phyloP scores from a whole-genome alignment of 2,113 vertebrate genomes.

The Calcarius ornatus region DNA sequence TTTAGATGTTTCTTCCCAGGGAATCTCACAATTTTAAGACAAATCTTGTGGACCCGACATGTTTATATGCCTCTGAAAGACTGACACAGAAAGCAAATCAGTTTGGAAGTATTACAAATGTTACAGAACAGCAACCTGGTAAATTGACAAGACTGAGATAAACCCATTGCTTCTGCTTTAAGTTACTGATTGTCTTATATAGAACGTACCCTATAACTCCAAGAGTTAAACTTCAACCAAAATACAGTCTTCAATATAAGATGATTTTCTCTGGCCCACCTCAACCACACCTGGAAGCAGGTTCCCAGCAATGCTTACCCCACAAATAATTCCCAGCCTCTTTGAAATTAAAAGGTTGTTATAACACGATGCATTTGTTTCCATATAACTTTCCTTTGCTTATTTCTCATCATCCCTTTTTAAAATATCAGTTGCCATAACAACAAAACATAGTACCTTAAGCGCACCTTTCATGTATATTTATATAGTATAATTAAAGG shows the following conservation, averaged over 20 bases:
- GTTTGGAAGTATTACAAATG: neutral
- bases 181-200: neutral
- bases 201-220: neutral
- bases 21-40: neutral
- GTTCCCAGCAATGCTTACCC: neutral
- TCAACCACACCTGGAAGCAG: neutral
- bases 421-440: slow-evolving; percentile 43
- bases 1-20: neutral
- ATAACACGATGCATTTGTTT: neutral
- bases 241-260: neutral
- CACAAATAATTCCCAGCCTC: neutral
- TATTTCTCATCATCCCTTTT: neutral
- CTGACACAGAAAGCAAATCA: neutral
- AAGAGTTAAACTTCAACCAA: neutral
- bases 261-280: neutral
- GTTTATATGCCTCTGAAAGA: neutral
- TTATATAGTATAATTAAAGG: neutral
- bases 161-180: neutral
- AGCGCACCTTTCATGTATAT: neutral
- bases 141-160: neutral
- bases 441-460: slow-evolving; percentile 22
- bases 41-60: neutral
- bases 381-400: neutral
- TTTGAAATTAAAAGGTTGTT: slow-evolving; percentile 15
- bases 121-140: neutral